phyloP scores from a whole-genome alignment of 2,888 invertebrate species.

The Leptinotarsa tumamoca region DNA sequence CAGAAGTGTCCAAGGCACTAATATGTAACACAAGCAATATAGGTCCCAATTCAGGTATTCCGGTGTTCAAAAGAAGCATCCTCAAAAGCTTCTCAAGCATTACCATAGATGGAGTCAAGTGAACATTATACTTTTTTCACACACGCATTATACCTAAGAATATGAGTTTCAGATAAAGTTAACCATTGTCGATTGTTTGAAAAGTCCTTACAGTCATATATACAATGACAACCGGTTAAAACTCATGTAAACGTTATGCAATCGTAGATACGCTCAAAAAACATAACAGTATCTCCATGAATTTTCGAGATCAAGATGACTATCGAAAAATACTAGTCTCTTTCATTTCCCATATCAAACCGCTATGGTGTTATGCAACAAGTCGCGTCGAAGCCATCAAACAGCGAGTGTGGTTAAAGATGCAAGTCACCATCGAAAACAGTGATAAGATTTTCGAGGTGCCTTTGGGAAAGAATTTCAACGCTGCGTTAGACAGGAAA shows the following conservation, averaged over 20 bases:
- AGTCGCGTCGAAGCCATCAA: conserved; percentile 18
- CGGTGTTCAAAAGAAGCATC: no score
- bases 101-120: no score
- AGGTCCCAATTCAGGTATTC: no score
- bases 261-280: conserved; percentile 30
- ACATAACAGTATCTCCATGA: conserved; percentile 36
- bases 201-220: neutral
- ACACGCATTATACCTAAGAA: neutral
- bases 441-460: conserved; percentile 15
- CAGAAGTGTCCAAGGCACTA: no score
- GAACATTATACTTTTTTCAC: no score
- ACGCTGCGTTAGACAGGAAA: neutral
- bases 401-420: neutral
- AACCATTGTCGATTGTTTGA: conserved; percentile 13
- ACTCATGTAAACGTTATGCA: conserved; percentile 31
- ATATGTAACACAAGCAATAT: no score
- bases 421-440: conserved; percentile 16
- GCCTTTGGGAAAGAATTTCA: conserved; percentile 3
- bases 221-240: conserved; percentile 15
- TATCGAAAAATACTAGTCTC: conserved; percentile 34
- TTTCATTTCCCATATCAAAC: conserved; percentile 32
- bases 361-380: conserved; percentile 30
- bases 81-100: no score
- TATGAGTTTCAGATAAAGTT: neutral
- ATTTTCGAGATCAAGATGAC: conserved; percentile 41